Evolutionary conservation across 2,113 vertebrate genomes (phyloP), one percentile per base, ranked within the genome.

Genomic region (Sinocyclocheilus maitianheensis): DNA sequence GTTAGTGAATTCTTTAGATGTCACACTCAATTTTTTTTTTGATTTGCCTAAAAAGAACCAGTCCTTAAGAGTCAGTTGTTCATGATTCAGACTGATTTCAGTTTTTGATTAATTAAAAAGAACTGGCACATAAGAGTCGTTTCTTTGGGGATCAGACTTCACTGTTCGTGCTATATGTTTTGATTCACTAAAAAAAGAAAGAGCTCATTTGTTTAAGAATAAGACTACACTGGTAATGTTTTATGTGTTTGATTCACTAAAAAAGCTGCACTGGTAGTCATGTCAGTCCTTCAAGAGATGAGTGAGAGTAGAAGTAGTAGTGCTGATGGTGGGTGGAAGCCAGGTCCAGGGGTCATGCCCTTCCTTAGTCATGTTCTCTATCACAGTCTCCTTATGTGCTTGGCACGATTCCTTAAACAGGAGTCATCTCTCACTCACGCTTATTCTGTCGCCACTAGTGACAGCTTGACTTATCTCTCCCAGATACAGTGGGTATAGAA

Each of bases 381-480:
- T 48, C 74, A 84, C 72, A 86, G 4, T 77, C 37, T 18, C 26
- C 48, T 22, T 77, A 40, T 48, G 43, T 79, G 74, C 81, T 75
- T 74, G 84, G 30, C 55, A 48, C 14, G 14, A 53, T 22, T 69
- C 26, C 43, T 46, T 11, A 81, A 22, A 81, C 34, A 67, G 40
- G 37, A 40, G 16, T 34, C 22, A 71, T 67, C 46, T 65, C 37
- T 83, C 51, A 20, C 71, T 83, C 48, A 51, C 24, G 30, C 20
- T 83, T 34, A 53, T 46, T 78, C 60, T 55, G 26, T 67, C 30
- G 9, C 67, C 30, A 24, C 48, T 22, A 26, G 51, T 60, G 12
- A 43, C 58, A 40, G 26, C 75, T 24, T 88, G 80, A 79, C 18
- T 88, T 74, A 82, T 18, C n/a, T 14, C 65, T 80, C n/a, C 76